Conservation (phyloP, 1,140 invertebrate genomes). For the Rhyacophila brunnea region DNA sequence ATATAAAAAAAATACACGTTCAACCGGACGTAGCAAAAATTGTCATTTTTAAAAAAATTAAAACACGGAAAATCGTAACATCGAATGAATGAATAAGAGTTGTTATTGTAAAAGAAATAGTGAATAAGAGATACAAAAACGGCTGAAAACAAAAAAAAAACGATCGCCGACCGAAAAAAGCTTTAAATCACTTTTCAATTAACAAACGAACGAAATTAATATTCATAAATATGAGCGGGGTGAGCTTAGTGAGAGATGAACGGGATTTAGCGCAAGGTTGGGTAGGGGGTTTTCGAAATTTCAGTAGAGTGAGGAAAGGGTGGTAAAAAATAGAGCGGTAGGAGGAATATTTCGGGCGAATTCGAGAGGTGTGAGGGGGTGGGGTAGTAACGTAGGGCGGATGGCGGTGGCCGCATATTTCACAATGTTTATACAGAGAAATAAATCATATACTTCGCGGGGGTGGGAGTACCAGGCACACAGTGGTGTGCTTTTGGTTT, state of each 20-base stretch:
- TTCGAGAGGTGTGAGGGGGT: too few species aligned
- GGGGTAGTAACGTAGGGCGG: not conserved
- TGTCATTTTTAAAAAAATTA: too few species aligned
- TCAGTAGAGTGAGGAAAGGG: slow-evolving; percentile 4
- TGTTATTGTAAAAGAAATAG: not conserved
- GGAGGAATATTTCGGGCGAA: too few species aligned
- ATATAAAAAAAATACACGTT: too few species aligned
- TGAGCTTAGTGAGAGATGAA: not conserved
- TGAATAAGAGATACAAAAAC: not conserved
- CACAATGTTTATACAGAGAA: slow-evolving; percentile 19
- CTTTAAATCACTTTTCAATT: slow-evolving; percentile 21
- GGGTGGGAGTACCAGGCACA: not conserved
- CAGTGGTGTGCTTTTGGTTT: not conserved
- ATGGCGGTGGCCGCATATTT: slow-evolving; percentile 18
- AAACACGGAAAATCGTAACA: too few species aligned
- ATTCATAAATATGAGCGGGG: slow-evolving; percentile 17
- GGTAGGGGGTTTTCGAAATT: too few species aligned
- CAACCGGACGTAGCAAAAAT: too few species aligned
- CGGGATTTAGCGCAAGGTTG: not conserved
- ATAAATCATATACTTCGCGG: slow-evolving; percentile 25
- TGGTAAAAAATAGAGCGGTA: too few species aligned
- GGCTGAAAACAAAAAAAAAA: not conserved
- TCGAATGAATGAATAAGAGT: too few species aligned
- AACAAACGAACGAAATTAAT: slow-evolving; percentile 24
- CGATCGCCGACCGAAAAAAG: slow-evolving; percentile 3